phyloP scores from a whole-genome alignment of 2,797 vertebrate species.

The Novumbra hubbsi region DNA sequence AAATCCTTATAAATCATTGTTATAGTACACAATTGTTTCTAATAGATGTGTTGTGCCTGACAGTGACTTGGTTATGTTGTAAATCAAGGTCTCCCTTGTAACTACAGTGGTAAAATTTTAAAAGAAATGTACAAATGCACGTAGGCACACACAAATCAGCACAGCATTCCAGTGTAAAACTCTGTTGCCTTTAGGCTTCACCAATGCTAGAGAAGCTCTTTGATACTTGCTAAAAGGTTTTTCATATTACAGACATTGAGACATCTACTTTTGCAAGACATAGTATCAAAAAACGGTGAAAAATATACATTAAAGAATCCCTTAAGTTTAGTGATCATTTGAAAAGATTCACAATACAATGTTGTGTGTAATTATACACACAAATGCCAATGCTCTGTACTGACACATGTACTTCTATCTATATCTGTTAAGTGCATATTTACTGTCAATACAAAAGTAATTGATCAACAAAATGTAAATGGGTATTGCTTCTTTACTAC shows the following conservation, averaged over 20 bases:
- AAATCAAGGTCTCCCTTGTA: background rate
- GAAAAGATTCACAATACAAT: no score
- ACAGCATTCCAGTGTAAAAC: conserved; percentile 2
- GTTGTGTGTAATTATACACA: no score
- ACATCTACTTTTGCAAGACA: conserved; percentile 13
- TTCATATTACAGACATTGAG: conserved; percentile 5
- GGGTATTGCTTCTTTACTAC: no score
- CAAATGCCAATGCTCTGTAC: no score
- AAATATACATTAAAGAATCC: conserved; percentile 1
- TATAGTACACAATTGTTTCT: background rate
- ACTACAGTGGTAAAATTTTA: background rate
- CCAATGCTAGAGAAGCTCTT: conserved; percentile 14
- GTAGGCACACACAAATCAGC: conserved; percentile 8
- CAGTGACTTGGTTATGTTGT: background rate
- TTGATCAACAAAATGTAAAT: no score
- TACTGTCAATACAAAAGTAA: no score
- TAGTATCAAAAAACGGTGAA: background rate
- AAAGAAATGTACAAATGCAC: background rate
- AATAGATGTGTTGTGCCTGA: background rate
- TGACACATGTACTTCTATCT: no score
- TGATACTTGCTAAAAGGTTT: conserved; percentile 8
- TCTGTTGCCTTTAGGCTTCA: conserved; percentile 6
- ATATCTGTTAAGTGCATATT: no score
- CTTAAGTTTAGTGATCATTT: background rate
- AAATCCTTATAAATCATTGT: background rate